phyloP scores from a whole-genome alignment of 2,888 invertebrate species.

The Schizotus pectinicornis region DNA sequence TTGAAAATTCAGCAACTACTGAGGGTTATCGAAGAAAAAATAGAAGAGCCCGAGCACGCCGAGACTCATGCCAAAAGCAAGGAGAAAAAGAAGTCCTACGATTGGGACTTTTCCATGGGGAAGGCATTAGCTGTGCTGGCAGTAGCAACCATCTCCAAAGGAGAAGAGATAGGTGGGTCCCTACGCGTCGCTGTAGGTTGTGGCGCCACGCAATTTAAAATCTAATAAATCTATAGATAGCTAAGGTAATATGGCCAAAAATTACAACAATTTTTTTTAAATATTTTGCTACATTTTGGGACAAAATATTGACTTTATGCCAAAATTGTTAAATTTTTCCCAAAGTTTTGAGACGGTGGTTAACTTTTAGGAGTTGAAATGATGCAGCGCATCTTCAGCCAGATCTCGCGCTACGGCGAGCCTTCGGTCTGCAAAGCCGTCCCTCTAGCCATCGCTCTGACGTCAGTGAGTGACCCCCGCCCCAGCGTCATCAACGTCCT shows the following conservation, averaged over 20 bases:
- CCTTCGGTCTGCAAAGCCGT: conserved; percentile 86
- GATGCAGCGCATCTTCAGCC: conserved; percentile 94
- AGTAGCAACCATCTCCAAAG: conserved; percentile 95
- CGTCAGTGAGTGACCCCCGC: conserved; percentile 96
- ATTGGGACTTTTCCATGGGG: conserved; percentile 78
- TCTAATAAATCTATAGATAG: no score
- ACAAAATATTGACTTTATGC: no score
- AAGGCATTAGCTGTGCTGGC: conserved; percentile 96
- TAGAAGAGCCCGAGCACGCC: conserved; percentile 62
- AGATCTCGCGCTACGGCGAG: conserved; percentile 69
- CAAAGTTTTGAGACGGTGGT: no score
- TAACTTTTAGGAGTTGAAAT: conserved; percentile 80
- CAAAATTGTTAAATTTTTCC: no score
- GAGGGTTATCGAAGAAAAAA: conserved; percentile 95
- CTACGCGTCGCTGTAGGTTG: neutral
- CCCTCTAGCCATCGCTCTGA: conserved; percentile 92
- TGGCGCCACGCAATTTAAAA: neutral
- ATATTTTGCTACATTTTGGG: no score
- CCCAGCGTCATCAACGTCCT: conserved; percentile 93
- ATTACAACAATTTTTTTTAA: no score
- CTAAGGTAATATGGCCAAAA: no score
- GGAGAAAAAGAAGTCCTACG: conserved; percentile 58
- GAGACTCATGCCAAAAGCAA: conserved; percentile 29
- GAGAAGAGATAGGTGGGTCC: conserved; percentile 88
- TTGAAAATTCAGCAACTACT: conserved; percentile 93